A percentile compares a stretch with the other conserved stretches of the same genome.
These are phyloP conservation scores for Catharus ustulatus DNA, from an alignment of 2,797 vertebrate species.

Conservation along the genomic window DNA sequence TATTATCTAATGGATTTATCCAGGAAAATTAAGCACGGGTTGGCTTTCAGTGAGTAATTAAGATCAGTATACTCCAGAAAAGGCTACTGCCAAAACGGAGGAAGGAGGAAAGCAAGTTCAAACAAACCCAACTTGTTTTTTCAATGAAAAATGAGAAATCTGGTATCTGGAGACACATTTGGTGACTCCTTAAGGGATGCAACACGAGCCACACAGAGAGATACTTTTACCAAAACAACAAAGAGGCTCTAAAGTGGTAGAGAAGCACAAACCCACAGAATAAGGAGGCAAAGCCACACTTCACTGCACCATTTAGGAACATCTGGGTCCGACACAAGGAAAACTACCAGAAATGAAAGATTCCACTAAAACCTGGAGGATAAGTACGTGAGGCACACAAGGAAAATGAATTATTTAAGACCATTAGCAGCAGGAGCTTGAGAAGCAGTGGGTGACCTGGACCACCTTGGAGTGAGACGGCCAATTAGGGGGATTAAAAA, in stretches of 20 bases:
- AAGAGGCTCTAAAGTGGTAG: background rate
- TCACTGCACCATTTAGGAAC: background rate
- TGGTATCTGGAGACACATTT: background rate
- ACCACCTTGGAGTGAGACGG: background rate
- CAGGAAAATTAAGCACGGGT: background rate
- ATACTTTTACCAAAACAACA: background rate
- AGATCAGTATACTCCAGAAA: background rate
- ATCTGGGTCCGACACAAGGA: background rate
- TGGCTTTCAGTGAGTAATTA: background rate
- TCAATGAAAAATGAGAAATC: background rate
- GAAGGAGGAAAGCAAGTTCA: background rate
- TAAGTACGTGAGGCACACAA: background rate
- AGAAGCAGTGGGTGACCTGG: background rate
- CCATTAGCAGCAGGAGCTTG: background rate
- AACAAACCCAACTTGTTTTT: background rate
- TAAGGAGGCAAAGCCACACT: background rate
- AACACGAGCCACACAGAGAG: background rate
- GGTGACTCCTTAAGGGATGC: background rate
- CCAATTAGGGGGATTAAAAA: conserved; percentile 34
- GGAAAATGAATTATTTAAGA: background rate
- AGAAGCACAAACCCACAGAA: background rate
- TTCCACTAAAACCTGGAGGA: background rate
- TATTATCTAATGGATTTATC: background rate
- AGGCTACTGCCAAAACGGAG: background rate
- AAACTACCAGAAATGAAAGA: background rate